Conservation (phyloP, 2,113 vertebrate genomes). For the Pseudopipra pipra region DNA sequence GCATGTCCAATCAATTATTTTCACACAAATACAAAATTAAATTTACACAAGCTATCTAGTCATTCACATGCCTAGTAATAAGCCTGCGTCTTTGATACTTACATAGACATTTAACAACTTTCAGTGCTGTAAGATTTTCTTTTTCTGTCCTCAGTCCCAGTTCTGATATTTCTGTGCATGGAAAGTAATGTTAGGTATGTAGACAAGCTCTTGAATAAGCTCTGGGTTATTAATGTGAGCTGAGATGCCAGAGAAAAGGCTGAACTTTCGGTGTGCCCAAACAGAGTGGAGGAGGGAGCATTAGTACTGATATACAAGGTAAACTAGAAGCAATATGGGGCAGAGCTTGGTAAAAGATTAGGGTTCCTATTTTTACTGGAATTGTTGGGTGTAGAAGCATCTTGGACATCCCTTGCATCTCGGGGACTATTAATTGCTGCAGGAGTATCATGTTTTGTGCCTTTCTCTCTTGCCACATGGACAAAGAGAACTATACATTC, state of each 20-base stretch:
- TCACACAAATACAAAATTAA: not conserved
- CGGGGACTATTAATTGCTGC: not conserved
- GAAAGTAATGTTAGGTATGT: not conserved
- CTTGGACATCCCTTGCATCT: not conserved
- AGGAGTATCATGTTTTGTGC: not conserved
- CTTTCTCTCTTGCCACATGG: not conserved
- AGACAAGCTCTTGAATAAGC: not conserved
- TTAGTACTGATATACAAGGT: not conserved
- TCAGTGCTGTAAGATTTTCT: not conserved
- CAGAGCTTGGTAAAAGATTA: not conserved
- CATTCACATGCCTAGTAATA: not conserved
- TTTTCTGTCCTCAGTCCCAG: not conserved
- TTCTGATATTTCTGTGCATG: not conserved
- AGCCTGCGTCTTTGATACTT: not conserved
- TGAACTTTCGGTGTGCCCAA: not conserved
- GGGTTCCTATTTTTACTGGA: not conserved
- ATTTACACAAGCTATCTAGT: not conserved
- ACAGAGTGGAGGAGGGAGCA: not conserved
- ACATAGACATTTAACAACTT: not conserved
- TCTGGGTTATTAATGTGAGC: not conserved
- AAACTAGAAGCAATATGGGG: not conserved
- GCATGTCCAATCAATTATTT: not conserved
- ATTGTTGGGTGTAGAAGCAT: not conserved
- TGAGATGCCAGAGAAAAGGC: not conserved
- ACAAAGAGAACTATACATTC: not conserved